These are phyloP conservation scores for Stictonetta naevosa DNA, from an alignment of 2,113 vertebrate genomes.

Conservation along the genomic window DNA sequence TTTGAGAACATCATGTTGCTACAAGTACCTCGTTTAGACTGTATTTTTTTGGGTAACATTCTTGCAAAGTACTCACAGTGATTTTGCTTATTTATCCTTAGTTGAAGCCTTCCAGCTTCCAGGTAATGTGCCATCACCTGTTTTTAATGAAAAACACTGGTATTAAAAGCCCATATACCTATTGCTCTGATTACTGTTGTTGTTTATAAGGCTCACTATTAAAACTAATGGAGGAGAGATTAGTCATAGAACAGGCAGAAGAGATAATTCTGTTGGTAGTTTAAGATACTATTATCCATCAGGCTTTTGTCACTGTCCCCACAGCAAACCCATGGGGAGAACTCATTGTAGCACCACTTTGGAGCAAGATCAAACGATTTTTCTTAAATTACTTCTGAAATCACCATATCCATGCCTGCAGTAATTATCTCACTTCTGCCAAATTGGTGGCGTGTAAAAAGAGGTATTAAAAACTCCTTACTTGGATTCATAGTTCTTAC, in stretches of 20 bases:
- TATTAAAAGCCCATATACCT: neutral
- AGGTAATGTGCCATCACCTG: neutral
- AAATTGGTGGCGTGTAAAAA: neutral
- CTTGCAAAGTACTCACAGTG: neutral
- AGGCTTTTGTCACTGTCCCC: neutral
- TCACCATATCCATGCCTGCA: neutral
- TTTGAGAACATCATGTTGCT: slow-evolving; percentile 18
- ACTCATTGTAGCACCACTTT: neutral
- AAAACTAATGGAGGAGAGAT: neutral
- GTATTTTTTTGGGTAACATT: neutral
- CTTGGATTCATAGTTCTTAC: neutral
- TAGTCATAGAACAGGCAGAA: neutral
- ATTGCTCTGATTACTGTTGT: neutral
- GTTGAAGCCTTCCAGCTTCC: neutral
- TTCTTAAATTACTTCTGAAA: neutral
- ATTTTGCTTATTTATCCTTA: neutral
- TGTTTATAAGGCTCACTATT: neutral
- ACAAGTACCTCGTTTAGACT: neutral
- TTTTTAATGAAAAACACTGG: neutral
- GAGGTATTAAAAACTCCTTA: neutral
- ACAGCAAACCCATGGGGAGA: neutral
- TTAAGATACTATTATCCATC: neutral
- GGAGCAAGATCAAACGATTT: neutral
- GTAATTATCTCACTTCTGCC: neutral
- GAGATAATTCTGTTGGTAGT: neutral